Percentiles rank a stretch among this genome's conserved stretches.
phyloP scores from a whole-genome alignment of 2,797 vertebrate species.

The Lacerta viridis region DNA sequence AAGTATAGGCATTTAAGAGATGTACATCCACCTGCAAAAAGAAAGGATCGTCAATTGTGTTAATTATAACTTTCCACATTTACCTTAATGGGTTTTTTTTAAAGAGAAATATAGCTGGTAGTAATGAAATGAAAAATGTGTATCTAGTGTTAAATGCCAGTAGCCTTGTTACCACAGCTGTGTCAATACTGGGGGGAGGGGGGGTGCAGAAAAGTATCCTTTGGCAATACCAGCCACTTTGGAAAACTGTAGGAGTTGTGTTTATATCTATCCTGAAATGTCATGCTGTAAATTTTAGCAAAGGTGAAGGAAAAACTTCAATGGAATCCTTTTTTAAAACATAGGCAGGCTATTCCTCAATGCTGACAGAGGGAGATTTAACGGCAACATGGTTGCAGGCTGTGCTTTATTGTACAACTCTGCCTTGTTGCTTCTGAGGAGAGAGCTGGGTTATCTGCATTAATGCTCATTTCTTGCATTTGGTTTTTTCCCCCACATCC shows the following conservation, averaged over 20 bases:
- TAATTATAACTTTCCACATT: constrained; percentile 50
- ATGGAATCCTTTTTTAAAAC: constrained; percentile 30
- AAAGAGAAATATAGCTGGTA: constrained; percentile 12
- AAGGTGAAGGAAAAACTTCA: constrained; percentile 32
- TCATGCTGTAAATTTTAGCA: constrained; percentile 45
- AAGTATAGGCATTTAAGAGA: not conserved
- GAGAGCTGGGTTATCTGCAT: not conserved
- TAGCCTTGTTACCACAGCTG: constrained; percentile 73
- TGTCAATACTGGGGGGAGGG: constrained; percentile 61
- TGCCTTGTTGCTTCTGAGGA: not conserved
- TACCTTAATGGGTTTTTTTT: not conserved
- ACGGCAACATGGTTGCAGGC: not conserved
- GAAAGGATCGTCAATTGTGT: not conserved
- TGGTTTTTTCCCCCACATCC: not conserved
- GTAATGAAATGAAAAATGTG: constrained; percentile 43
- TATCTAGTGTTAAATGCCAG: constrained; percentile 57
- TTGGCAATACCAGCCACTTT: constrained; percentile 53
- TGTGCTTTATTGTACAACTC: not conserved
- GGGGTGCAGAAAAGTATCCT: constrained; percentile 55
- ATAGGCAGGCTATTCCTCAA: not conserved
- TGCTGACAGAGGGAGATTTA: not conserved
- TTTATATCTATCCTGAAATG: constrained; percentile 54
- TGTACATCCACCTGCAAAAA: constrained; percentile 19
- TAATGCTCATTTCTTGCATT: not conserved
- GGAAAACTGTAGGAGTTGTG: constrained; percentile 51